phyloP scores from a whole-genome alignment of 30 jellyfish, hydroid and myxozoan species.

The Hydra vulgaris region DNA sequence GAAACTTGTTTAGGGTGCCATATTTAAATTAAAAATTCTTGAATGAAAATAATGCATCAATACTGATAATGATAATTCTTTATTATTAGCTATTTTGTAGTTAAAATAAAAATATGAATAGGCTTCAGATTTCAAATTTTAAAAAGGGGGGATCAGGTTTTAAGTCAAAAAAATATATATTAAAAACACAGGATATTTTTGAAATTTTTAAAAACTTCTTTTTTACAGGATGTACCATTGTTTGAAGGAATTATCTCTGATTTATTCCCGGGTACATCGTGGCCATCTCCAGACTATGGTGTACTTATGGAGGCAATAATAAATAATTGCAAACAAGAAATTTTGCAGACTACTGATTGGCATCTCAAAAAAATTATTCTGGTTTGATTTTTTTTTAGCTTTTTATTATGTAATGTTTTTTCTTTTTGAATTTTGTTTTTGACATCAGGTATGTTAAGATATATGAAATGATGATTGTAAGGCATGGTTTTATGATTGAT shows the following conservation, averaged over 20 bases:
- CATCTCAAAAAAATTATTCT: conserved; percentile 67
- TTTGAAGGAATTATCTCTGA: conserved; percentile 93
- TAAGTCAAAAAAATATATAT: no score
- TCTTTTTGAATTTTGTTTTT: no score
- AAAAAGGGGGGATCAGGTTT: no score
- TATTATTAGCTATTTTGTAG: no score
- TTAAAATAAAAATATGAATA: no score
- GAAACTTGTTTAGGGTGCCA: no score
- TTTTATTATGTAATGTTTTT: no score
- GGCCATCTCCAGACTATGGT: conserved; percentile 95
- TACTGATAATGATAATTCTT: no score
- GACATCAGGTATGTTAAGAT: background rate
- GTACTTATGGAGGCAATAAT: conserved; percentile 75
- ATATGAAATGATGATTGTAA: conserved; percentile 80
- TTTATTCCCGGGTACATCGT: conserved; percentile 81
- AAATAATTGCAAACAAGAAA: conserved; percentile 46
- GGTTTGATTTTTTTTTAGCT: conserved; percentile 29
- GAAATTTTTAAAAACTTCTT: background rate
- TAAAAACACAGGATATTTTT: background rate
- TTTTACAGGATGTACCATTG: conserved; percentile 74
- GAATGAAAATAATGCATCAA: no score
- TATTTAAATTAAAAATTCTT: no score
- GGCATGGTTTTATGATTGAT: conserved; percentile 95
- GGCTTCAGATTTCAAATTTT: no score
- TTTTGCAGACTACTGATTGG: conserved; percentile 87